Evolutionary conservation across 2,113 vertebrate genomes (phyloP).

Genomic region (Oreotrochilus melanogaster): DNA sequence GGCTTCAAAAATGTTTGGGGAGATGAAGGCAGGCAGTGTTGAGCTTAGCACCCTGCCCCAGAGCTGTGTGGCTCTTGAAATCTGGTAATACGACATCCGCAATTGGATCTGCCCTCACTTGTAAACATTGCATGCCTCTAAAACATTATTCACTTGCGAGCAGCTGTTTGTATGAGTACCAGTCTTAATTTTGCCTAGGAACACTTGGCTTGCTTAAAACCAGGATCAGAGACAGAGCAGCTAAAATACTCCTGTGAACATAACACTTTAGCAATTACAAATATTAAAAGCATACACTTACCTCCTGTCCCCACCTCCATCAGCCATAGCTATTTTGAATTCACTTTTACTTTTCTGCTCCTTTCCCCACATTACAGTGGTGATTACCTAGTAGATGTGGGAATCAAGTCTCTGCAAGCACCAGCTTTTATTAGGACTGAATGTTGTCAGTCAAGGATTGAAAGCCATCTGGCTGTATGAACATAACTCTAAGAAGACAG

Average conservation of each 20-base stretch:
- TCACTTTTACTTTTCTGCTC: background rate
- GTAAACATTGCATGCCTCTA: fast-evolving
- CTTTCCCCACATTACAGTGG: background rate
- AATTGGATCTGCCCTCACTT: background rate
- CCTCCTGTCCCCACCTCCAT: background rate
- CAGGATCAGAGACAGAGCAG: background rate
- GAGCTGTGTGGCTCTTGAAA: fast-evolving
- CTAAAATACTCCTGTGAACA: background rate
- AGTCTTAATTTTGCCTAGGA: background rate
- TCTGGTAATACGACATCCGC: background rate
- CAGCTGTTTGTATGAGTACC: background rate
- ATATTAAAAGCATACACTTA: background rate
- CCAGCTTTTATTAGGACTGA: background rate
- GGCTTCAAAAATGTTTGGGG: too few relatives aligned
- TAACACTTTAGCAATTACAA: background rate
- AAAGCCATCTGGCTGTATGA: background rate
- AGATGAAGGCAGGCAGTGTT: fast-evolving
- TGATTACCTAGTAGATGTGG: background rate
- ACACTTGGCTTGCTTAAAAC: background rate
- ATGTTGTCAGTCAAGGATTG: background rate
- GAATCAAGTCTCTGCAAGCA: background rate
- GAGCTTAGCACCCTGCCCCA: background rate
- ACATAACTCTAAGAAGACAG: background rate
- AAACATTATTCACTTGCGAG: background rate
- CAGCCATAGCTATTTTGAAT: background rate